Conservation (phyloP, 2,797 vertebrate genomes). For the Betta splendens region DNA sequence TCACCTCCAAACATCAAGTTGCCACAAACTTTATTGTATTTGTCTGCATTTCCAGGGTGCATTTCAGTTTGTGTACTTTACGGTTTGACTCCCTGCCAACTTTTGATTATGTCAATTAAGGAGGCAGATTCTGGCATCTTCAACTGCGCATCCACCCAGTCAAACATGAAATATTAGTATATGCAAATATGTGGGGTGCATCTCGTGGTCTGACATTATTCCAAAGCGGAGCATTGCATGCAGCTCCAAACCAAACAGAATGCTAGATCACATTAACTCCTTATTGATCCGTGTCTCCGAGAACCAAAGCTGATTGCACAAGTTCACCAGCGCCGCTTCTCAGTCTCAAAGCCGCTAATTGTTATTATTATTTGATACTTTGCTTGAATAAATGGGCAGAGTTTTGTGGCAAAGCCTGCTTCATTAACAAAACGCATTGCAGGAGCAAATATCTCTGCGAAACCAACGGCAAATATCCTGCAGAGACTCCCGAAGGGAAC, state of each 20-base stretch:
- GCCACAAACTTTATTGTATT: conserved; percentile 20
- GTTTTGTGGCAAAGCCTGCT: background rate
- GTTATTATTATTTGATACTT: too few relatives aligned
- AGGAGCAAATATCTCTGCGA: background rate
- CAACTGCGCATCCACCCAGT: conserved; percentile 1
- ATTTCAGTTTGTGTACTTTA: background rate
- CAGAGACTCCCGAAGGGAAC: background rate
- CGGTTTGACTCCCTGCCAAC: background rate
- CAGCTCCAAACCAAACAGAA: conserved; percentile 17
- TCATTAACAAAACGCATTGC: background rate
- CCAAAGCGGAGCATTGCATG: conserved; percentile 2
- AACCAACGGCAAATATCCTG: conserved; percentile 24
- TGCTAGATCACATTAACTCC: background rate
- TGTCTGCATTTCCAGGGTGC: background rate
- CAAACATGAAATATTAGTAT: background rate
- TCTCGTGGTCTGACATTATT: background rate
- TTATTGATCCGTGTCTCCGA: conserved; percentile 9
- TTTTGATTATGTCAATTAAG: conserved; percentile 15
- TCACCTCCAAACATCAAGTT: conserved; percentile 24
- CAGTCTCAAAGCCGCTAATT: conserved; percentile 3
- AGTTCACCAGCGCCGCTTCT: conserved; percentile 11
- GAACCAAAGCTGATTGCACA: conserved; percentile 32
- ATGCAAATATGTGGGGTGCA: background rate
- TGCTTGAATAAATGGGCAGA: background rate
- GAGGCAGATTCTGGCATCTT: conserved; percentile 8